phyloP scores from a whole-genome alignment of 2,113 vertebrate genomes.

The Oreochromis spilurus region DNA sequence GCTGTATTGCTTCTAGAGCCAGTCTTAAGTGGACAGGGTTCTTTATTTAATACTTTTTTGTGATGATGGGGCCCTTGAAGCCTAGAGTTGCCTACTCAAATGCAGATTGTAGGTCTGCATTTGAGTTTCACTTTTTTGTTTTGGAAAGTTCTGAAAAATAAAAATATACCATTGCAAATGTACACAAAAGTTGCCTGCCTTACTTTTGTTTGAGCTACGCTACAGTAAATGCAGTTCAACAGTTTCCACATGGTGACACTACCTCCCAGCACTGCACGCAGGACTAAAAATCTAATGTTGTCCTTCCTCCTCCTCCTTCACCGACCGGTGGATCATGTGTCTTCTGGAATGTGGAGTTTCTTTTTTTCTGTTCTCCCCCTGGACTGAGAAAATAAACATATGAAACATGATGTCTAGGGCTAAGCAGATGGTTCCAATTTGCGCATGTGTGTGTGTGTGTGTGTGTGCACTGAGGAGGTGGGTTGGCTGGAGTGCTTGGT shows the following conservation, averaged over 20 bases:
- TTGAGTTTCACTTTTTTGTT: background rate
- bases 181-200: background rate
- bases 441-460: background rate
- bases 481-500: constrained; percentile 15
- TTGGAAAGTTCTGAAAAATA: background rate
- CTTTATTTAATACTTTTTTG: background rate
- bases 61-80: background rate
- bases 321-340: constrained; percentile 22
- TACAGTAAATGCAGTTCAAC: background rate
- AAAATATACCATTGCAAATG: background rate
- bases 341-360: constrained; percentile 35
- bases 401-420: constrained; percentile 27
- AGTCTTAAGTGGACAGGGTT: background rate
- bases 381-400: constrained; percentile 53
- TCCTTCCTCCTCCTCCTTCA: background rate
- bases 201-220: background rate
- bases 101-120: too few relatives aligned
- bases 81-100: background rate
- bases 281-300: background rate
- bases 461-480: background rate
- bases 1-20: background rate
- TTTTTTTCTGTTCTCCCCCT: background rate
- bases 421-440: background rate
- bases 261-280: background rate
- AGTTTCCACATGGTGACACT: constrained; percentile 9